phyloP scores from a whole-genome alignment of 2,888 invertebrate species.

The Tyria jacobaeae region DNA sequence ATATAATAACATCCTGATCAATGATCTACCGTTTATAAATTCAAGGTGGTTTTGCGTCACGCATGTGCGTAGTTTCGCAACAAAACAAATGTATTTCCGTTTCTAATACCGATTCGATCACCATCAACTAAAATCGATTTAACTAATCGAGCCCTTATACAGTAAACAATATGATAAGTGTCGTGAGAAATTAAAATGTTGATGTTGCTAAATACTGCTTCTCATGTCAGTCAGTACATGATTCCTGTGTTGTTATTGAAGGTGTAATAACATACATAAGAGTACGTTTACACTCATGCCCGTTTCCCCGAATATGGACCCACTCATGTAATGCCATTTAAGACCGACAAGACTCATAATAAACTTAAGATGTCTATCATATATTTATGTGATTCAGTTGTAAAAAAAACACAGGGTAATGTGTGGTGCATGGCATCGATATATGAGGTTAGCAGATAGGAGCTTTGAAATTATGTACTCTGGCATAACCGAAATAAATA shows the following conservation, averaged over 20 bases:
- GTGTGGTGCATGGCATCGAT: too few species aligned
- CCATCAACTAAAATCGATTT: conserved; percentile 19
- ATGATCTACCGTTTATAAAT: conserved; percentile 36
- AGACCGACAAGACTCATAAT: too few species aligned
- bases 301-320: too few species aligned
- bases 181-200: conserved; percentile 19
- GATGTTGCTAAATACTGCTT: conserved; percentile 18
- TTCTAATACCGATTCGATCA: conserved; percentile 13
- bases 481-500: too few species aligned
- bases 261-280: too few species aligned
- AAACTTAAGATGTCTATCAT: too few species aligned
- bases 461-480: too few species aligned
- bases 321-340: too few species aligned
- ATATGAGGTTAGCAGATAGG: too few species aligned
- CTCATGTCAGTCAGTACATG: conserved; percentile 16
- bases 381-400: too few species aligned
- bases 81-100: conserved; percentile 35
- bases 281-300: too few species aligned
- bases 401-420: too few species aligned
- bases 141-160: conserved; percentile 27
- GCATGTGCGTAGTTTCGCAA: conserved; percentile 48
- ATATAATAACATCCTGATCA: conserved; percentile 29
- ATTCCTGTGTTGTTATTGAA: conserved; percentile 18
- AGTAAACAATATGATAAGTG: conserved; percentile 12
- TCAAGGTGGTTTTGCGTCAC: conserved; percentile 55